Conservation (phyloP, 2,888 invertebrate genomes). For the Drosophila nr. perissopoda region DNA sequence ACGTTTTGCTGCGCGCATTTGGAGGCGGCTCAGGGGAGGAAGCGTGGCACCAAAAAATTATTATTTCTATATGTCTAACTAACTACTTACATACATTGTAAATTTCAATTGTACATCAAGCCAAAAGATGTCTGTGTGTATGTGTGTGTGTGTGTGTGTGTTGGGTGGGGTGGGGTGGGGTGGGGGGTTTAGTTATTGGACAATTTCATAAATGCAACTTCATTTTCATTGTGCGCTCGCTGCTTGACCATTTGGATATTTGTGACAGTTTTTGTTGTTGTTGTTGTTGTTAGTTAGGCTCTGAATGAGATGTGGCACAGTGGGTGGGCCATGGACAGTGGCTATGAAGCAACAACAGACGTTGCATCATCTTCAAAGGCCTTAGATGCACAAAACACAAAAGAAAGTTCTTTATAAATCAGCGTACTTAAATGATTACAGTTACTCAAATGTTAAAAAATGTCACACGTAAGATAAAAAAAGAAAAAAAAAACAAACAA, state of each 20-base stretch:
- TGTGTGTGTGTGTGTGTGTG: not conserved
- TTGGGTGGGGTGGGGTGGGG: not conserved
- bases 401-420: not conserved
- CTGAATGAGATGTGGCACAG: constrained; percentile 51
- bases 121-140: not conserved
- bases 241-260: constrained; percentile 42
- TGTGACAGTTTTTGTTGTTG: not conserved
- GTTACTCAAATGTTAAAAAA: not conserved
- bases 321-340: constrained; percentile 11
- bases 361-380: not conserved
- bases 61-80: constrained; percentile 1
- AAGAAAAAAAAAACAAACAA: not conserved
- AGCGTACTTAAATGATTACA: not conserved
- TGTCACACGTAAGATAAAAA: not conserved
- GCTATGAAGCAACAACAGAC: constrained; percentile 2
- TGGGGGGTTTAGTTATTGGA: not conserved
- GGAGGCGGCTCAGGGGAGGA: constrained; percentile 44
- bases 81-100: constrained; percentile 40
- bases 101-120: constrained; percentile 34
- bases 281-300: constrained; percentile 36
- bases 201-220: constrained; percentile 52
- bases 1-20: constrained; percentile 62
- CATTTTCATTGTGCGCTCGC: constrained; percentile 37
- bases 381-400: not conserved
- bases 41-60: constrained; percentile 2